Conservation (phyloP, 2,113 vertebrate species). For the Corvus hawaiiensis region DNA sequence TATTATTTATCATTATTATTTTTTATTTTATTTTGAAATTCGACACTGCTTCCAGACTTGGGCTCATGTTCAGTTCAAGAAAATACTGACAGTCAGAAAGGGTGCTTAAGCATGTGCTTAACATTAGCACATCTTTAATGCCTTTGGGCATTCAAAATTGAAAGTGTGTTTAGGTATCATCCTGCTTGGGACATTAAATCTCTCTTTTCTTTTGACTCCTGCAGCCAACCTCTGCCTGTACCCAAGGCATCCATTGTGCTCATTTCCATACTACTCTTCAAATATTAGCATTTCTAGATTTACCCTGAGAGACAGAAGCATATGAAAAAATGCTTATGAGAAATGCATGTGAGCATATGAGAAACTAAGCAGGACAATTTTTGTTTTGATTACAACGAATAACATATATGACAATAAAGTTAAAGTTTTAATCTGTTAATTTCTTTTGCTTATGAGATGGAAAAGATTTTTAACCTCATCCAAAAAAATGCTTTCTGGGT, state of each 20-base stretch:
- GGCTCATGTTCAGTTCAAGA: neutral
- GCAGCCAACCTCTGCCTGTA: neutral
- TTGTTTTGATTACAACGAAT: neutral
- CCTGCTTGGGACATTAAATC: neutral
- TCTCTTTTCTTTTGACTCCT: neutral
- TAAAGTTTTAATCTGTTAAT: neutral
- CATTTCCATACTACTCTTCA: neutral
- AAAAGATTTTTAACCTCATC: neutral
- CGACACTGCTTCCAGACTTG: neutral
- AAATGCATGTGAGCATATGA: neutral
- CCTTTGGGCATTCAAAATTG: neutral
- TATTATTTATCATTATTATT: neutral
- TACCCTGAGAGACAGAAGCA: neutral
- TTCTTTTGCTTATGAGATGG: neutral
- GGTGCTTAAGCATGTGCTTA: neutral
- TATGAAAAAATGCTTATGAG: neutral
- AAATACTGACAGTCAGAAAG: neutral
- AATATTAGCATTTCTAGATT: neutral
- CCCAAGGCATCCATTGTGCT: neutral
- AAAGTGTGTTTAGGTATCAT: neutral
- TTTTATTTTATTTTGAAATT: neutral
- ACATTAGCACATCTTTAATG: neutral
- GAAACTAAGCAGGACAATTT: neutral
- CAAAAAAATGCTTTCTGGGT: neutral
- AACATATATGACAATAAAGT: neutral